Base-by-base conservation (phyloP, 2,888 invertebrate genomes). In the Polyploca ridens region DNA sequence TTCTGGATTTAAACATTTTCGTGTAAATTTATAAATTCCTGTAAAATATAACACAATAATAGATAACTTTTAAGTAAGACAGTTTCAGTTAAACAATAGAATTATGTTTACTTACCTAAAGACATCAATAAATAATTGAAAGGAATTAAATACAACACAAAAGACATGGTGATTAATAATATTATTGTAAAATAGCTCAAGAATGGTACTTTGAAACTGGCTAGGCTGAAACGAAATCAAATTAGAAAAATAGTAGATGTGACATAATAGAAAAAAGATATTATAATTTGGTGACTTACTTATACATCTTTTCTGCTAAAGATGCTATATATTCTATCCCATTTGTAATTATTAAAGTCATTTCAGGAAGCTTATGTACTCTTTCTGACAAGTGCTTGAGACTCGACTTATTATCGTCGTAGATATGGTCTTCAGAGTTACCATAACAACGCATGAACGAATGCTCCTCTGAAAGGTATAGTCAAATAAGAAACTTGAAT, bases 151-250 rank as follows among this genome's bases (percentile, higher is more conserved):
- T 90, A 91, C 19, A 93, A 71, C 2, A 76, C 78, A 3, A 82
- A 64, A 7, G 93, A 84, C 1, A 84, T 69, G 0, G 72, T 62
- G 2, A 85, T 44, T 27, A 94, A 75, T 64, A 91, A 64, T 2
- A 82, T 57, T 83, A 93, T 90, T 5, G 87, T 69, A 33, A 93
- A 73, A 60, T 85, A 86, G 66, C 88, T 93, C 69, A 93, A 70
- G 72, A 89, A 93, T 0, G 93, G 93, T 7, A 93, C 88, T 71
- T 91, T 89, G 64, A 93, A 93, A 46, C 83, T 86, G 41, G 85
- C 82, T 66, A 94, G 80, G 69, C 93, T 94, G 87, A 76, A 92
- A 91, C 1, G n/a, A 46, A 46, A 46, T n/a, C 14, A 46, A 46
- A 46, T n/a, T 27, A 27, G 27, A 27, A 27, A 27, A 27, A 27